phyloP scores from a whole-genome alignment of 35 echinoderm and acorn worm species.

The Diadema setosum region DNA sequence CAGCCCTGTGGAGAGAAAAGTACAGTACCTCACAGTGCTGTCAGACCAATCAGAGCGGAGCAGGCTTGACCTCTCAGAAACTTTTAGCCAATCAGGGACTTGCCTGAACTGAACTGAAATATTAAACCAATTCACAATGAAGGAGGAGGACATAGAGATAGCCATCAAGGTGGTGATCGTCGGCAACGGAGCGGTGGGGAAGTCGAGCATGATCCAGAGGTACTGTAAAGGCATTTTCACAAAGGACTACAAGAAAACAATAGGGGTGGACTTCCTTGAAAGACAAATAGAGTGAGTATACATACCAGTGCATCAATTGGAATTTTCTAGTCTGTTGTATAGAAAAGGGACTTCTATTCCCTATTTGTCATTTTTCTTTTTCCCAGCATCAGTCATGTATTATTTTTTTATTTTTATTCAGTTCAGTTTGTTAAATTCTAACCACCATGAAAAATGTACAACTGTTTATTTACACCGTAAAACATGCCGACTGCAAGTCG shows the following conservation, averaged over 20 bases:
- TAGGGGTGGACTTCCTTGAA: constrained; percentile 97
- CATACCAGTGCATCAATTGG: too few relatives aligned
- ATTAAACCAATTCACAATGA: constrained; percentile 62
- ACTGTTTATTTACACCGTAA: too few relatives aligned
- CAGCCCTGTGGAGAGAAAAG: too few relatives aligned
- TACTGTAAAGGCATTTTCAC: constrained; percentile 99
- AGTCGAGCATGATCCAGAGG: constrained; percentile 98
- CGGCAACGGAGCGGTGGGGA: constrained; percentile 96
- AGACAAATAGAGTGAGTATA: constrained; percentile 97
- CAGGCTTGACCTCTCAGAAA: background rate
- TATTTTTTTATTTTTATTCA: background rate
- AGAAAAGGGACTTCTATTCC: background rate
- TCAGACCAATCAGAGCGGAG: too few relatives aligned
- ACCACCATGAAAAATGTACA: too few relatives aligned
- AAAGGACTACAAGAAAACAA: constrained; percentile 98
- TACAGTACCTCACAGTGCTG: too few relatives aligned
- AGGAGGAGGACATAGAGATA: constrained; percentile 98
- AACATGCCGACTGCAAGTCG: too few relatives aligned
- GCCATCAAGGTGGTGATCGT: constrained; percentile 99
- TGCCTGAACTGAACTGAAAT: background rate
- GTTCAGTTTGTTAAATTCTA: too few relatives aligned
- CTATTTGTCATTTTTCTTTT: background rate
- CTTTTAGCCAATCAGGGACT: background rate
- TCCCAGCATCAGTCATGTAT: background rate
- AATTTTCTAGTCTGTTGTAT: too few relatives aligned